Base-by-base conservation (phyloP, 2,888 invertebrate genomes). In the Phyllotreta striolata region DNA sequence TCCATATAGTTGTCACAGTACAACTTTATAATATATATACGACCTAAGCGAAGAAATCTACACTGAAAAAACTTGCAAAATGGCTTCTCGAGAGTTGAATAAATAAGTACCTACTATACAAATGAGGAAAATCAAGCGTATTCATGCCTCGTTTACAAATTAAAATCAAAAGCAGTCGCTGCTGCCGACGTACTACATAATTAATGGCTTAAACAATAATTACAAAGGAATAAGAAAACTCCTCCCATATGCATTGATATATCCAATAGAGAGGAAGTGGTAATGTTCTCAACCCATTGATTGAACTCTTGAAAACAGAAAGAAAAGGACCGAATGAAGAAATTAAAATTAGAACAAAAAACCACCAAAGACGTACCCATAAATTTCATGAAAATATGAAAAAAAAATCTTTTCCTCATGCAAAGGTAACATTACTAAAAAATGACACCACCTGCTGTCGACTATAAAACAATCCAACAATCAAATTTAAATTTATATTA, bases 1-100 rank as follows among this genome's bases (percentile, higher is more conserved):
- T 71, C 67, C 68, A 67, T 68, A 70, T 63, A 65, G 68, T 70
- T 65, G 67, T 69, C 69, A 68, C 68, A 66, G 43, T 37, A 37
- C 44, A 55, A 59, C n/a, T 34, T 35, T 14, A 51, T 51, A 59
- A 13, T n/a, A 12, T 52, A 51, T 37, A 35, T 52, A 52, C 13
- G 52, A 24, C 2, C 24, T 24, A 24, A 24, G 24, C 24, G 24
- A 24, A 24, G 24, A 24, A 24, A 24, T 24, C 24, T 24, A 24
- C 24, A 24, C 24, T 24, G 24, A 24, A 24, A 24, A 24, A 24
- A 24, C 24, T 24, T 24, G 4, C 4, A 24, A 24, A 24, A 24
- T 24, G 24, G 24, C 24, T 24, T 24, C 24, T 24, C 24, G 24
- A 24, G 24, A 24, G 24, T 24, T 24, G 24, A 24, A 24, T 24